Base-by-base conservation (phyloP, 2,888 invertebrate species). In the Tholera decimalis region DNA sequence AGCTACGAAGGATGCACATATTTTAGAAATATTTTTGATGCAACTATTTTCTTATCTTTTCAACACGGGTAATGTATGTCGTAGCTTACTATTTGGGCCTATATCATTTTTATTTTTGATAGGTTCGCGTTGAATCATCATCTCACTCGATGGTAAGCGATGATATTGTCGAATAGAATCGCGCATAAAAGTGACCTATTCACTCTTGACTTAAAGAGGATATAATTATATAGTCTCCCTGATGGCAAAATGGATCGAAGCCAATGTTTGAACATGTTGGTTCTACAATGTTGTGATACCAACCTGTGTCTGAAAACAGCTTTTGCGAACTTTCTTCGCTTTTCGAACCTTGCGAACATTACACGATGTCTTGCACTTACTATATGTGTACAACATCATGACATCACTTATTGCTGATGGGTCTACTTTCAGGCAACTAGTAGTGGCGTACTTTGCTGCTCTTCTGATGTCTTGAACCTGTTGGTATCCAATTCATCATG, bases 401-500 rank as follows among this genome's bases (percentile, higher is more conserved):
- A 57, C 44, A 56, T 56, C 53, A 71, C 44, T 71, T 65, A 76
- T 65, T 65, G 50, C 71, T 7, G 35, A n/a, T 37, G 56, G 35
- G 44, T 76, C 53, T 64, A 59, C 37, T 46, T 65, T 57, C 46
- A 65, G 56, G 49, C 71, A 60, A 71, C 18, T 64, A 76, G 71
- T 47, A 2, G 65, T 76, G 71, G 57, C 33, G 76, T 60, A 76
- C 30, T 65, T 66, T 57, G 71, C 71, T 11, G 53, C 39, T 65
- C 73, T 60, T 54, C 71, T 37, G 60, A 60, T 65, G 56, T 57
- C 57, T 65, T 15, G 65, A 41, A 71, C 76, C 76, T 74, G 73
- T 74, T 76, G 76, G 73, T 65, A 65, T 74, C 73, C 71, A 71
- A 65, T 75, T 71, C 57, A 74, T 54, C 44, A 71, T 74, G 41